Evolutionary conservation across 2,113 vertebrate species (phyloP), one percentile per base, ranked within the genome.

Genomic region (Leucopsar rothschildi): DNA sequence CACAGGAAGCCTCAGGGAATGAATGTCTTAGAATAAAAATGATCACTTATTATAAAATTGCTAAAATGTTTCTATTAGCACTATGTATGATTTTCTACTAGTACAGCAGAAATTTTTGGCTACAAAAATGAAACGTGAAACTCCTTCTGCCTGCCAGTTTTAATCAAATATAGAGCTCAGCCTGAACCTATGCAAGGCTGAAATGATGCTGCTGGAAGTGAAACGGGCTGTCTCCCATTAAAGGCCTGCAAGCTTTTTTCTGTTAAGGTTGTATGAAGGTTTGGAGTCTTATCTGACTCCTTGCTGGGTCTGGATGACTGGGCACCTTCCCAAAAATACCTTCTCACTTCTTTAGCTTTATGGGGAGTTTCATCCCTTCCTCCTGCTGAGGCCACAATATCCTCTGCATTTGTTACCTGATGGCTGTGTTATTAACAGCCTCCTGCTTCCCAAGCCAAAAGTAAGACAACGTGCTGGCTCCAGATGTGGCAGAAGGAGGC

Each of bases 301-400:
- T 94, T 47, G 90, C 92, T 37, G 80, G 82, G 80, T 68, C 92
- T 95, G 94, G 91, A 96, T 88, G 69, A 47, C 88, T 97, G 96
- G 95, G 96, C 92, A 96, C 47, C 56, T 88, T 92, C 95, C 95
- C 96, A 96, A 86, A 96, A 97, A 96, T 97, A 92, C 88, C 91
- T 97, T 93, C 96, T 90, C 95, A 93, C 91, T 84, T 96, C 92
- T 97, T 96, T 88, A 96, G 94, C 92, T 95, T 97, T 93, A 95
- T 49, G 72, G 92, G 81, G 65, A 97, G 92, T 88, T 96, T 97
- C 92, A 94, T 95, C 95, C 88, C 76, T 93, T 93, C 60, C 95
- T 96, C 92, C 94, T 9, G 65, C 96, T 91, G 94, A 92, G 95
- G 80, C 94, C 86, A 81, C 96, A 95, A 96, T 96, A 95, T 94